Percentiles rank a stretch among this genome's conserved stretches.
phyloP scores from a whole-genome alignment of 2,113 vertebrate species.

The Erpornis zantholeuca region DNA sequence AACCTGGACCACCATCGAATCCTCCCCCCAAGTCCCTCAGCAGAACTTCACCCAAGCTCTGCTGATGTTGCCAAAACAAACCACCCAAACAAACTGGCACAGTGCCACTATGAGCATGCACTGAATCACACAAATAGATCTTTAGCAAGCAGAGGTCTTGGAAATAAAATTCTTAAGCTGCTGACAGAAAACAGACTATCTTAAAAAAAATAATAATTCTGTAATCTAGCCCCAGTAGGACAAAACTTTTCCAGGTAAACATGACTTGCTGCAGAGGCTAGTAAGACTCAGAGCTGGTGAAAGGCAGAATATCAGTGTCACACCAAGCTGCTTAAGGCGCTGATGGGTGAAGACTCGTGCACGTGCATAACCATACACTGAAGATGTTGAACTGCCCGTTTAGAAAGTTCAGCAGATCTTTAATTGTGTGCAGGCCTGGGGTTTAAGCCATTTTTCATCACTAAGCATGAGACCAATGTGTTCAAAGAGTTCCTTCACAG shows the following conservation, averaged over 20 bases:
- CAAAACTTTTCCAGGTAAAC: not conserved
- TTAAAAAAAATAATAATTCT: not conserved
- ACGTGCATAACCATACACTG: not conserved
- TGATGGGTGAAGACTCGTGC: not conserved
- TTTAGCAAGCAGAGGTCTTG: not conserved
- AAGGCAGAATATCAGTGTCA: not conserved
- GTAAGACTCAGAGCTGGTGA: not conserved
- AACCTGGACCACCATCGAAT: constrained; percentile 7
- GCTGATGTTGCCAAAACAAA: constrained; percentile 32
- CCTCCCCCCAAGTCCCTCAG: not conserved
- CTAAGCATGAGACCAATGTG: not conserved
- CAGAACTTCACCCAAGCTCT: not conserved
- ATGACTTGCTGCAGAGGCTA: not conserved
- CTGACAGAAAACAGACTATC: not conserved
- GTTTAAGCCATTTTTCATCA: not conserved
- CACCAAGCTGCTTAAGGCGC: not conserved
- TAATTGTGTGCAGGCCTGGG: not conserved
- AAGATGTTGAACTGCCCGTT: not conserved
- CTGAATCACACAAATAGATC: not conserved
- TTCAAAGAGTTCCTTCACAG: not conserved
- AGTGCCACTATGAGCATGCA: not conserved
- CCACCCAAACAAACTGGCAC: constrained; percentile 7
- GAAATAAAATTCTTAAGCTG: not conserved
- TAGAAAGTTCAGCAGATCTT: not conserved
- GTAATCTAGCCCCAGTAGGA: not conserved